Percentiles rank a stretch among this genome's conserved stretches.
Evolutionary conservation across 1,140 invertebrate species (phyloP).

Genomic region (Elymnias hypermnestra): DNA sequence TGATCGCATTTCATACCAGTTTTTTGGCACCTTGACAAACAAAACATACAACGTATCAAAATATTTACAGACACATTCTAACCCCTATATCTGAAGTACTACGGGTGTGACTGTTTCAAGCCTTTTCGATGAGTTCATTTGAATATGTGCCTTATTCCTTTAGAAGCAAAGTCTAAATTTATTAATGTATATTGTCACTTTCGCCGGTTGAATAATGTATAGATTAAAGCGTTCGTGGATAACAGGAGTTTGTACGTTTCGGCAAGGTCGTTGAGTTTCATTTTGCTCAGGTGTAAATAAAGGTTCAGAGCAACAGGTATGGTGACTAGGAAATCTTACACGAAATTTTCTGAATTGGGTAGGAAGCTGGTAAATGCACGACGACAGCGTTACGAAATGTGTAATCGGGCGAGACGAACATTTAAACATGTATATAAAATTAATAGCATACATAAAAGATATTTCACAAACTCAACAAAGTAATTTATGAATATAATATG

Average conservation of each 20-base stretch:
- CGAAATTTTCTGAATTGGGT: not conserved
- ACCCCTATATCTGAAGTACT: not conserved
- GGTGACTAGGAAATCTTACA: not conserved
- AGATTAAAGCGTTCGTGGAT: slow-evolving; percentile 6
- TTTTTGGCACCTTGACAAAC: slow-evolving; percentile 17
- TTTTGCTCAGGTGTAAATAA: not conserved
- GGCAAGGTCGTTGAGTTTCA: not conserved
- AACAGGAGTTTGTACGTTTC: not conserved
- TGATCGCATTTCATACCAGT: not conserved
- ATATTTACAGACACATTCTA: not conserved
- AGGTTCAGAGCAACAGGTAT: not conserved
- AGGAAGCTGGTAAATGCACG: not conserved
- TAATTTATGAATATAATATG: too few species aligned
- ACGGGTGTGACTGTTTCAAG: not conserved
- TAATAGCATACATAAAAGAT: too few species aligned
- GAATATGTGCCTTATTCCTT: not conserved
- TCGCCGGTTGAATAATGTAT: slow-evolving; percentile 10
- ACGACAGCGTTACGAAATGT: not conserved
- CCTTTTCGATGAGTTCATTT: not conserved
- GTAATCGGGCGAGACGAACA: too few species aligned
- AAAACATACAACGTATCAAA: not conserved
- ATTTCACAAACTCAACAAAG: too few species aligned
- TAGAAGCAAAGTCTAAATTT: not conserved
- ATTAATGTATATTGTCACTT: not conserved
- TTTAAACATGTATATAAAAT: too few species aligned